Evolutionary conservation across 2,797 vertebrate genomes (phyloP).

Genomic region (Botia almorhae): DNA sequence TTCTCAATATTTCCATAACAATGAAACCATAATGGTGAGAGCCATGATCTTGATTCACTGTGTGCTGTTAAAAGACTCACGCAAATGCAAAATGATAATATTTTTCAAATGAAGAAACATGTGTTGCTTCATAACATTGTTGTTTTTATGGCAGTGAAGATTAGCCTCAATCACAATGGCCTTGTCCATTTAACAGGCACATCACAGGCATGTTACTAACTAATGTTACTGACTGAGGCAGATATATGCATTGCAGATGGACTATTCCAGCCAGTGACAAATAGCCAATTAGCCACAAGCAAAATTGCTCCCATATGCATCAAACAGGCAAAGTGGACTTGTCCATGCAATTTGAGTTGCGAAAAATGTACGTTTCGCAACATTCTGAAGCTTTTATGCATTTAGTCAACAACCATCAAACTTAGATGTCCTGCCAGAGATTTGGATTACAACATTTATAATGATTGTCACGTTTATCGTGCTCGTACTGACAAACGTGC

Average conservation of each 20-base stretch:
- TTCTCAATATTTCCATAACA: constrained; percentile 15
- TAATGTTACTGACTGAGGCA: constrained; percentile 13
- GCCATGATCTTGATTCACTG: constrained; percentile 15
- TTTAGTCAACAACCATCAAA: background rate
- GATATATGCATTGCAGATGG: constrained; percentile 38
- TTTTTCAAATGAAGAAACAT: constrained; percentile 39
- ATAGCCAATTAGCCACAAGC: constrained; percentile 30
- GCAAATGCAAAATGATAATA: constrained; percentile 26
- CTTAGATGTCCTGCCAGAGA: background rate
- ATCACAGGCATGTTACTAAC: constrained; percentile 37
- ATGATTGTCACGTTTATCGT: background rate
- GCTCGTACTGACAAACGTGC: constrained; percentile 3
- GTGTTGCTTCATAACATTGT: constrained; percentile 28
- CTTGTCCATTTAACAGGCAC: constrained; percentile 4
- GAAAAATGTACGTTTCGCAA: background rate
- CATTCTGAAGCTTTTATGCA: background rate
- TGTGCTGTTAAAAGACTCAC: constrained; percentile 18
- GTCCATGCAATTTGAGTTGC: background rate
- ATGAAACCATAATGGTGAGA: background rate
- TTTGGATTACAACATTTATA: background rate
- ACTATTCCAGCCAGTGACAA: constrained; percentile 45
- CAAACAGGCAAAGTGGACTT: constrained; percentile 7
- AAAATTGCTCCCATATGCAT: constrained; percentile 44
- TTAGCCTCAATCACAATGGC: constrained; percentile 12
- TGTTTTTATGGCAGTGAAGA: constrained; percentile 10